A percentile compares a stretch with the other conserved stretches of the same genome.
phyloP scores from a whole-genome alignment of 2,113 vertebrate genomes.

The Herpetotheres cachinnans region DNA sequence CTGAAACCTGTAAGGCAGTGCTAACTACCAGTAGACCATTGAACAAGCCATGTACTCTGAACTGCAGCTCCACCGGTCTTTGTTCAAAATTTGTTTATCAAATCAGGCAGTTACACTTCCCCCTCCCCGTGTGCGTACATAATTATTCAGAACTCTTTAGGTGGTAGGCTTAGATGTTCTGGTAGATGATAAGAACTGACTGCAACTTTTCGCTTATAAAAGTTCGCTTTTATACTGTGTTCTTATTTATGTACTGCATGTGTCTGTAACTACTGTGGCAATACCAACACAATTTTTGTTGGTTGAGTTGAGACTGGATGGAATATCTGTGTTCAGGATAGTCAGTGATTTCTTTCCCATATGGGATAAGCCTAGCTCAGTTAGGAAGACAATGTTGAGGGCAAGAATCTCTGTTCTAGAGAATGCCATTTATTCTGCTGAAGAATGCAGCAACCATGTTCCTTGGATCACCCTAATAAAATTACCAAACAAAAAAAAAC shows the following conservation, averaged over 20 bases:
- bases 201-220: not conserved
- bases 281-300: not conserved
- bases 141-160: not conserved
- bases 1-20: not conserved
- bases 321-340: not conserved
- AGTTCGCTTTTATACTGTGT: not conserved
- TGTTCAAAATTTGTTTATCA: slow-evolving; percentile 25
- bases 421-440: not conserved
- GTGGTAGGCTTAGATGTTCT: not conserved
- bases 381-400: not conserved
- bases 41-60: not conserved
- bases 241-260: not conserved
- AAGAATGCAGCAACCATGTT: not conserved
- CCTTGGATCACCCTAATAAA: not conserved
- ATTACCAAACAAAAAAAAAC: not conserved
- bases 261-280: not conserved
- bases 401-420: not conserved
- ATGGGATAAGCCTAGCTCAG: not conserved
- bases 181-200: not conserved
- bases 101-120: not conserved
- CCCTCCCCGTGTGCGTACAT: not conserved
- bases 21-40: not conserved
- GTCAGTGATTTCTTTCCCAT: not conserved
- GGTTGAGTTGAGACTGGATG: not conserved
- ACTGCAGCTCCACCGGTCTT: not conserved